Evolutionary conservation across 1,140 invertebrate genomes (phyloP).

Genomic region (Anastatus disparis): DNA sequence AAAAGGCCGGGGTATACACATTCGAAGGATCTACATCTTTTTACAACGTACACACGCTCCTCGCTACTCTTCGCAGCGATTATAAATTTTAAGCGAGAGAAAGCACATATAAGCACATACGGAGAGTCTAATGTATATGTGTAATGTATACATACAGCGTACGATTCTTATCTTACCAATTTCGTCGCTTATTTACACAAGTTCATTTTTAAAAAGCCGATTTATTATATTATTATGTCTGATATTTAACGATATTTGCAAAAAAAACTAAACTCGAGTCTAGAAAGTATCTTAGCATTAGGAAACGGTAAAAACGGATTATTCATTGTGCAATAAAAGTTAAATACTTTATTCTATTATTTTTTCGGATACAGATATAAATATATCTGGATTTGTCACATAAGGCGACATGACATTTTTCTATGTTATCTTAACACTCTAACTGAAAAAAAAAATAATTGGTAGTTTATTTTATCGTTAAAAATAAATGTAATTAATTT

Average conservation of each 20-base stretch:
- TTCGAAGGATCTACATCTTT: background rate
- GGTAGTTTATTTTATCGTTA: background rate
- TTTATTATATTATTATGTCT: slow-evolving; percentile 19
- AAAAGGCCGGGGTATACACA: background rate
- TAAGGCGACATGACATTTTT: too few relatives aligned
- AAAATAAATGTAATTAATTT: slow-evolving; percentile 19
- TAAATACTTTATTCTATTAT: too few relatives aligned
- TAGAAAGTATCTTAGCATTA: too few relatives aligned
- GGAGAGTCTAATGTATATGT: too few relatives aligned
- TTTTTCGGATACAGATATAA: too few relatives aligned
- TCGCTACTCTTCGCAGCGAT: background rate
- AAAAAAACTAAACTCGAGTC: too few relatives aligned
- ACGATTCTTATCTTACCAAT: background rate
- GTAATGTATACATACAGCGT: background rate
- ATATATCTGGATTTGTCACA: too few relatives aligned
- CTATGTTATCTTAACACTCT: background rate
- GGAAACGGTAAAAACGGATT: too few relatives aligned
- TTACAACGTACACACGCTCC: background rate
- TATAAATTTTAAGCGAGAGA: slow-evolving; percentile 22
- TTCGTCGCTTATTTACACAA: background rate
- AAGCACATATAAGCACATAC: too few relatives aligned
- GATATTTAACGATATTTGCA: background rate
- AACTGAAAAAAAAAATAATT: too few relatives aligned
- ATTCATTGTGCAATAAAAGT: too few relatives aligned
- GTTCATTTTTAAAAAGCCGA: slow-evolving; percentile 5